These are phyloP conservation scores for Endotricha flammealis DNA, from an alignment of 2,888 invertebrate species.

Conservation along the genomic window DNA sequence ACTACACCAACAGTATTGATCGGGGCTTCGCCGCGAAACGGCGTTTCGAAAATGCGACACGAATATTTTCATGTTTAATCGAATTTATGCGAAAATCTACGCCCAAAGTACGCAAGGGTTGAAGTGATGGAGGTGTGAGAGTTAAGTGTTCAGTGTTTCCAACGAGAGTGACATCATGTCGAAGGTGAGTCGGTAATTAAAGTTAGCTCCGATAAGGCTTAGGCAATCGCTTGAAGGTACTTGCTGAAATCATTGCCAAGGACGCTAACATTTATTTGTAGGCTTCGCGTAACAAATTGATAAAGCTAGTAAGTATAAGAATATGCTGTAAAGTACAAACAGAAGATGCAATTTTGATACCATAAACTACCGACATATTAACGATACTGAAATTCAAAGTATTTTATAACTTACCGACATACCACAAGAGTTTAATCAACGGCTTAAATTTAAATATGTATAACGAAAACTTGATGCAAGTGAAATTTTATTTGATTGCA, in stretches of 20 bases:
- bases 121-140: constrained; percentile 42
- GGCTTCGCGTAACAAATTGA: constrained; percentile 6
- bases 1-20: constrained; percentile 62
- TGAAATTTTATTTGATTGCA: no score
- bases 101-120: constrained; percentile 12
- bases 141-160: constrained; percentile 35
- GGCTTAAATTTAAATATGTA: no score
- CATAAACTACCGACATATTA: no score
- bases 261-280: constrained; percentile 27
- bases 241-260: constrained; percentile 42
- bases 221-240: constrained; percentile 36
- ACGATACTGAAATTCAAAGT: no score
- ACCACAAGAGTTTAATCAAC: no score
- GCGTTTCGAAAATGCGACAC: constrained; percentile 56
- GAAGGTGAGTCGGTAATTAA: constrained; percentile 56
- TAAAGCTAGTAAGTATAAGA: no score
- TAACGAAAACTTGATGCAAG: no score
- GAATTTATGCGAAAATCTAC: constrained; percentile 32
- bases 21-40: constrained; percentile 61
- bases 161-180: constrained; percentile 55
- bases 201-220: constrained; percentile 26
- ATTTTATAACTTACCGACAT: no score
- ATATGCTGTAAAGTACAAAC: no score
- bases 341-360: no score
- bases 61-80: constrained; percentile 43